A percentile compares a stretch with the other conserved stretches of the same genome.
Evolutionary conservation across 1,140 invertebrate species (phyloP).

Genomic region (Brachionus koreanus): DNA sequence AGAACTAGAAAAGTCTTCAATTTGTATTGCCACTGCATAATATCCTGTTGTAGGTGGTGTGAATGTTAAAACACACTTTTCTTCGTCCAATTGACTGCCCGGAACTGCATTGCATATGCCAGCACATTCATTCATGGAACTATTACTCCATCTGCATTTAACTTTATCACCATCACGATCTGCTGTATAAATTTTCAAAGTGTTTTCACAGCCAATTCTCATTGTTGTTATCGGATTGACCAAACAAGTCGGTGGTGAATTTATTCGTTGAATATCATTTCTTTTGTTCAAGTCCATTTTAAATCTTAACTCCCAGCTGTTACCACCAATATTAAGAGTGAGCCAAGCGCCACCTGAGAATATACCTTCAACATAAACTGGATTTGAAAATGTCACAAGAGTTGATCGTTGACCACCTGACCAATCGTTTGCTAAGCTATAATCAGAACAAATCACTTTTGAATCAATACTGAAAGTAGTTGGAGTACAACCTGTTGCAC

Average conservation of each 20-base stretch:
- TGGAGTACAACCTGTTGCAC: neutral
- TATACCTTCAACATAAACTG: neutral
- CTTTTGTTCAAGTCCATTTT: neutral
- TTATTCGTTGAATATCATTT: neutral
- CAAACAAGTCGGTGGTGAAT: no score
- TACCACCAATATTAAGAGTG: neutral
- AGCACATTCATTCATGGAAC: neutral
- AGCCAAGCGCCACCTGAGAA: neutral
- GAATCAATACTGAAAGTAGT: neutral
- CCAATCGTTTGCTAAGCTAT: constrained; percentile 8
- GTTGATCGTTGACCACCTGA: neutral
- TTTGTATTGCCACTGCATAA: neutral
- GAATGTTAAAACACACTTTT: neutral
- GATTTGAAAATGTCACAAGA: neutral
- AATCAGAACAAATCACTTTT: neutral
- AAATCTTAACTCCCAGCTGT: neutral
- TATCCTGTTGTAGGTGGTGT: neutral
- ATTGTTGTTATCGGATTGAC: no score
- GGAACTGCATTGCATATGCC: neutral
- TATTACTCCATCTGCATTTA: neutral
- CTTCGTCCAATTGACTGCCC: neutral
- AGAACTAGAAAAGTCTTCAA: neutral
- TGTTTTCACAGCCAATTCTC: neutral
- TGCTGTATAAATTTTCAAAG: neutral
- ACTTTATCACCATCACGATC: neutral